Evolutionary conservation across 2,113 vertebrate species (phyloP), one percentile per base, ranked within the genome.

Genomic region (Hippoglossus stenolepis): DNA sequence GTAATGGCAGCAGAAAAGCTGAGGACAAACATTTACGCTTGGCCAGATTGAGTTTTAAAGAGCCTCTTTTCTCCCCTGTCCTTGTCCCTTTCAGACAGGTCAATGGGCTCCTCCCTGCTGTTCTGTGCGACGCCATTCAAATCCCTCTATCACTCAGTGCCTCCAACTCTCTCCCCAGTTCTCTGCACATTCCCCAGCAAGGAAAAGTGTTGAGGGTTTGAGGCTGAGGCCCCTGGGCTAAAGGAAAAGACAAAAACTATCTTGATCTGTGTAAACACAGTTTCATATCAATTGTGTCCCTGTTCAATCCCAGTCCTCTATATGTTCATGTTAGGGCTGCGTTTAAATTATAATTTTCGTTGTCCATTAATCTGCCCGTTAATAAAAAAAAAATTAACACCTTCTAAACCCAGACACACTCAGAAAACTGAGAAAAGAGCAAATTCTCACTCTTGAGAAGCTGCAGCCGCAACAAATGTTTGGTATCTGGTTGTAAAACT

Each of bases 1-100:
- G 38, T 77, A 77, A 83, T 51, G 70, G 76, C 63, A 65, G 81
- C 59, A 83, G 80, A 85, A 80, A 85, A 84, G 73, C 78, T 83
- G 87, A 65, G 80, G 84, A 80, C 77, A 81, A 89, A 90, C 79
- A 85, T 84, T 86, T 84, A 82, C 75, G 56, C 71, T 83, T 69
- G 85, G 73, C 68, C 75, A 68, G 77, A 88, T 75, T 74, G 79
- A 80, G 80, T 74, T 83, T 89, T 86, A 69, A 85, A 85, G 72
- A 81, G 77, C 66, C 80, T 80, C 74, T 23, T 74, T 76, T 82
- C 73, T 77, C 70, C 51, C 49, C 59, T 58, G 65, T 78, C 64
- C 72, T 78, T 60, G 70, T 85, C 64, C 63, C 61, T 83, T 93
- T 91, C 75, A 91, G 28, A 35, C 78, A 26, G 75, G 77, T 81